Base-by-base conservation (phyloP, 2,797 vertebrate species). In the Amblyopsis hoosieri region DNA sequence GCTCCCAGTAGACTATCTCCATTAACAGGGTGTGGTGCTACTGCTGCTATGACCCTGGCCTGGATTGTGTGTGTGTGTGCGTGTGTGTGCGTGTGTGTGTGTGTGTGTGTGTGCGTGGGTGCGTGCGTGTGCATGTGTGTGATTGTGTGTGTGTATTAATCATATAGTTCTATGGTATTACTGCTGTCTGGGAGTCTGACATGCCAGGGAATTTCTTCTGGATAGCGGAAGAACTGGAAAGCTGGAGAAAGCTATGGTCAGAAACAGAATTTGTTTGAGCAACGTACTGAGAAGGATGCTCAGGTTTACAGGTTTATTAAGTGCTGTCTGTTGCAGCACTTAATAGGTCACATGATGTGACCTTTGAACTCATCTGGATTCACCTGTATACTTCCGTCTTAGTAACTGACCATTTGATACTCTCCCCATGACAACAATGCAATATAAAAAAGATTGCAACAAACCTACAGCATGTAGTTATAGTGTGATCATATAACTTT, bases 111-210 rank as follows among this genome's bases (percentile, higher is more conserved):
- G 56, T 47, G 15, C 2, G 5, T 57, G 37, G 12, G 37, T 70
- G n/a, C n/a, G 64, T 59, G 65, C 61, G 62, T 45, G 17, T 67
- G 53, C 72, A 56, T 67, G 47, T 37, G 47, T 51, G 58, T 42
- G 48, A 13, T 23, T 37, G n/a, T 11, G 48, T 42, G 46, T 14
- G 23, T 2, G 45, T 14, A 31, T 12, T 55, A 29, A 29, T 29
- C 23, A 29, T 29, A 29, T 29, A 29, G 23, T 29, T 29, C 23
- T 29, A 4, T 4, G 3, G 23, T 49, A 15, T 46, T 64, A 56
- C 48, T 68, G 57, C 72, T 81, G 84, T 86, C 84, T 88, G 85
- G 88, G 81, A 75, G 78, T 89, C 83, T 90, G 87, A 82, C 81
- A 75, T 62, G 63, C 60, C 48, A 78, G 85, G 80, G 83, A 86